Evolutionary conservation across 2,113 vertebrate species (phyloP), one percentile per base, ranked within the genome.

Genomic region (Macaca nemestrina): DNA sequence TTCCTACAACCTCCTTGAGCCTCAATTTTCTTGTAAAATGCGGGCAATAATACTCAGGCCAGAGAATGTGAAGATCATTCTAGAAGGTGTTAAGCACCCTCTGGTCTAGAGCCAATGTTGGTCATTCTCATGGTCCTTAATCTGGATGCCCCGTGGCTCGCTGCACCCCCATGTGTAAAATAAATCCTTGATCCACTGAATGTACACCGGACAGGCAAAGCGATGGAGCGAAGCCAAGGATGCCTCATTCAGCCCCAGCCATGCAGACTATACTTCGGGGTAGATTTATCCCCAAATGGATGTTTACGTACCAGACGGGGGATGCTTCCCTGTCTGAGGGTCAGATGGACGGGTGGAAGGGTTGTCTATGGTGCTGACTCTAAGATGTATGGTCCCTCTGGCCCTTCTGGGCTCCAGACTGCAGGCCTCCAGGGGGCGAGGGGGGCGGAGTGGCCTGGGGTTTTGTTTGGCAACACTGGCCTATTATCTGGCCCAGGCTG

Each of bases 91-190:
- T 45, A 5, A 17, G 13, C 3, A 40, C 50, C 35, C 5, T 25
- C 32, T 3, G 43, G 43, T 20, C 2, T 27, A 32, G 27, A 92
- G 32, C 43, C 8, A 16, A 61, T 7, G 17, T 2, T 16, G 8
- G 35, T 22, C 6, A 3, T 17, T 1, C 1, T 17, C 4, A 1
- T n/a, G 17, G 2, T 22, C 20, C 8, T 7, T 27, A 8, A 23
- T 5, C 79, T 12, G 9, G 20, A 22, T 1, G 3, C n/a, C 50
- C 85, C 22, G 0, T 20, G 8, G 40, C 27, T 55, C 0, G 0
- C 14, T 1, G 32, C 8, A 2, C n/a, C 48, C 40, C 0, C 22
- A 23, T 8, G 20, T 35, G 4, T 48, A 32, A 30, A 81, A 6
- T 40, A 32, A 23, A 68, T 38, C n/a, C 6, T 3, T 38, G 57